Evolutionary conservation across 1,140 invertebrate genomes (phyloP).

Genomic region (Colletes gigas): DNA sequence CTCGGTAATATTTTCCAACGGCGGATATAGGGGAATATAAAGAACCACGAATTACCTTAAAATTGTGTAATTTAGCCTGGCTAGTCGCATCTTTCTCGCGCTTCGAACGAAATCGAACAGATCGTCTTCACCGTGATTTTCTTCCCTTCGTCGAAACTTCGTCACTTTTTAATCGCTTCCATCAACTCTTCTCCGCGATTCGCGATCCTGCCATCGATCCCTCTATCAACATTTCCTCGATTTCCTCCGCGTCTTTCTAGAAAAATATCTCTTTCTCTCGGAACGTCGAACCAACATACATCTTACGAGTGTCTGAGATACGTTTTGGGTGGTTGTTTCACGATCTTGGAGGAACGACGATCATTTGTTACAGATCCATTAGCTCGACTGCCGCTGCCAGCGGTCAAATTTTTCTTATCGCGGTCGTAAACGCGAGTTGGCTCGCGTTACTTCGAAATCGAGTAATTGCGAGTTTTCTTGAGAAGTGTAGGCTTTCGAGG

Average conservation of each 20-base stretch:
- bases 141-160: neutral
- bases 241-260: too few relatives aligned
- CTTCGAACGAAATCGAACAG: neutral
- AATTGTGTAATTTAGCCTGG: slow-evolving; percentile 35
- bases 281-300: neutral
- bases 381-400: too few relatives aligned
- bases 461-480: too few relatives aligned
- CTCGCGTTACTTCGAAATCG: too few relatives aligned
- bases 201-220: neutral
- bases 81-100: slow-evolving; percentile 47
- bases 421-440: too few relatives aligned
- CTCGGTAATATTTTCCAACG: neutral
- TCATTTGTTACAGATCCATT: too few relatives aligned
- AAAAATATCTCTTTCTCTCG: neutral
- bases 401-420: too few relatives aligned
- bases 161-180: slow-evolving; percentile 12
- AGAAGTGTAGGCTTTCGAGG: neutral
- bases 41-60: slow-evolving; percentile 52
- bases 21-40: neutral
- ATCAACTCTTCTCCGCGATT: too few relatives aligned
- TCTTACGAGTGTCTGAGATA: neutral
- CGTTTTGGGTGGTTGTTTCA: neutral
- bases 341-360: too few relatives aligned
- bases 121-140: neutral
- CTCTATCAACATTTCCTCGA: neutral